Conservation (phyloP, 1,140 invertebrate genomes). For the Elymnias hypermnestra region DNA sequence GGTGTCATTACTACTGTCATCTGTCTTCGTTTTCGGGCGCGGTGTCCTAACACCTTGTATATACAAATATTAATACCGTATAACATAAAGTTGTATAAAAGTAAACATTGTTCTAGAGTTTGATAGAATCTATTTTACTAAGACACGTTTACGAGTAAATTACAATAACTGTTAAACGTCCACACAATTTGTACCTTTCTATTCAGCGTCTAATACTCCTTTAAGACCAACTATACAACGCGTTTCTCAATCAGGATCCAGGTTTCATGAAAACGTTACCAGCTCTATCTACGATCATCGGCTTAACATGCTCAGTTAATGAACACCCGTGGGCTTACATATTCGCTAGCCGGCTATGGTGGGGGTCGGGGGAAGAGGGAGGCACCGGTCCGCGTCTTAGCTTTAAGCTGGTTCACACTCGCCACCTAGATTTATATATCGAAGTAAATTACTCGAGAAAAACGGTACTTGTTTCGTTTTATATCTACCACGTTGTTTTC, state of each 20-base stretch:
- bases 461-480: too few species aligned
- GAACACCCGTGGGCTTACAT: conserved; percentile 60
- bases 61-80: too few species aligned
- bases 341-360: conserved; percentile 30
- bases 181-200: conserved; percentile 9
- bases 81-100: not conserved
- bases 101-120: not conserved
- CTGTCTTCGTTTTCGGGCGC: too few species aligned
- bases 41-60: too few species aligned
- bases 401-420: conserved; percentile 25
- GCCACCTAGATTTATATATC: conserved; percentile 25
- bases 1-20: too few species aligned
- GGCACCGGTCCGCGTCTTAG: conserved; percentile 16
- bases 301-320: conserved; percentile 64
- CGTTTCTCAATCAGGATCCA: conserved; percentile 32
- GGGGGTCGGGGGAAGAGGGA: conserved; percentile 16
- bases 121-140: too few species aligned
- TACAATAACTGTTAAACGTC: not conserved
- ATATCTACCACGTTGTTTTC: too few species aligned
- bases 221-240: conserved; percentile 1
- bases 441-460: conserved; percentile 24
- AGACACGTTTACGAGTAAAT: too few species aligned
- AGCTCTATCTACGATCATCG: conserved; percentile 50
- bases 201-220: conserved; percentile 5
- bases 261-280: conserved; percentile 26